phyloP scores from a whole-genome alignment of 2,888 invertebrate genomes.

The Galeruca laticollis region DNA sequence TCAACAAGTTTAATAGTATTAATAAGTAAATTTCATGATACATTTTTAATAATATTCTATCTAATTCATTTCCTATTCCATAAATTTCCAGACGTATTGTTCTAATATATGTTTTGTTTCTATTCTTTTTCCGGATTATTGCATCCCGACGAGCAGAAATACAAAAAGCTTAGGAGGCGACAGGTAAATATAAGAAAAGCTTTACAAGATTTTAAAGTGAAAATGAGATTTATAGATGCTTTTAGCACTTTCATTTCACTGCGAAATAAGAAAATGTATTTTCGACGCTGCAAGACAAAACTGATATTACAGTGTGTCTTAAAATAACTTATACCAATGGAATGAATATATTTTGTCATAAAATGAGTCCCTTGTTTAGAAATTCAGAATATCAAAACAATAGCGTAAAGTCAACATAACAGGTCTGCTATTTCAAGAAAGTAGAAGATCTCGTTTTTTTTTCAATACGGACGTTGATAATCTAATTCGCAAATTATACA shows the following conservation, averaged over 20 bases:
- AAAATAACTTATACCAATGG: not conserved
- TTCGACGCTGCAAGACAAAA: not conserved
- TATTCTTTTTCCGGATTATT: constrained; percentile 47
- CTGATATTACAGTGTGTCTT: not conserved
- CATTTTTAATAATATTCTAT: too few species aligned
- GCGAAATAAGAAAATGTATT: not conserved
- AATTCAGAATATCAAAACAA: too few species aligned
- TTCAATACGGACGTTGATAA: too few species aligned
- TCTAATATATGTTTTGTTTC: constrained; percentile 36
- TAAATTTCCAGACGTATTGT: not conserved
- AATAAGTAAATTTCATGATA: too few species aligned
- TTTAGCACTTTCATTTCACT: constrained; percentile 8
- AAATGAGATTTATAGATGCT: constrained; percentile 16
- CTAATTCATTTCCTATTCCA: not conserved
- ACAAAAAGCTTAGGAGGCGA: constrained; percentile 84
- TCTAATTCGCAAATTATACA: too few species aligned
- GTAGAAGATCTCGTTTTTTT: too few species aligned
- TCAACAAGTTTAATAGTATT: too few species aligned
- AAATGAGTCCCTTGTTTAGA: too few species aligned
- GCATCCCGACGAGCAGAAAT: constrained; percentile 73
- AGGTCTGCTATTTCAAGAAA: too few species aligned
- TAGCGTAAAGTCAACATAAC: too few species aligned
- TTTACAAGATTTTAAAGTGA: constrained; percentile 33
- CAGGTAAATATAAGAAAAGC: constrained; percentile 74
- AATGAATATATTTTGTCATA: too few species aligned